Evolutionary conservation across 2,888 invertebrate species (phyloP), one percentile per base, ranked within the genome.

Genomic region (Neelides folsomi): DNA sequence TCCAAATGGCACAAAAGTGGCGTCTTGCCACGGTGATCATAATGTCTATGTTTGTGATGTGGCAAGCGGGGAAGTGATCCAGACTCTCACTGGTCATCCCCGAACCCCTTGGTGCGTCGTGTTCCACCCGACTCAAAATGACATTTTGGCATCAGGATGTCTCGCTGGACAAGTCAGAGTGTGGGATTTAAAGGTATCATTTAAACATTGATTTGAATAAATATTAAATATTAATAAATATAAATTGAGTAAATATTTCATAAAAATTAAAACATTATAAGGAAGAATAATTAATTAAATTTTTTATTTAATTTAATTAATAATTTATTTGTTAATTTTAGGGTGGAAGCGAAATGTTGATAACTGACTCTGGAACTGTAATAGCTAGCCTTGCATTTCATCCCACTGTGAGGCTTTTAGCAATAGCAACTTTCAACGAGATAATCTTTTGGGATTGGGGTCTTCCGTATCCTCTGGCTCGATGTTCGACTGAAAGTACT

Each of bases 381-480:
- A 86, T 89, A 64, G 83, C 88, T 2, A 88, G 88, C 0, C 76
- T 90, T 59, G 82, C 88, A 7, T 89, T 90, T 71, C 89, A 90
- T 71, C 90, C 89, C 0, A 77, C 78, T 18, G 84, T 86, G 66
- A 78, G 83, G 63, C 73, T 88, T 54, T 73, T 90, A 47, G 86
- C 86, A n/a, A 84, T 89, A 65, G 88, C 88, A 16, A 84, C 86
- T 0, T 80, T 77, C 67, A 87, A 87, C 73, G 81, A 84, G 68
- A 75, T 90, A 8, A 81, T 84, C 68, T 87, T 89, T 70, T 90
- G 89, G 89, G 86, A 89, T 68, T 89, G 89, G 88, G 81, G 80
- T 65, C 78, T 79, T 64, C 77, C 82, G 1, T 77, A 81, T 52
- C 85, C 85, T 1, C 83, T 84, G 67, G 80, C 82, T 47, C 79